These are phyloP conservation scores for Masticophis lateralis DNA, from an alignment of 2,797 vertebrate species.

Conservation along the genomic window DNA sequence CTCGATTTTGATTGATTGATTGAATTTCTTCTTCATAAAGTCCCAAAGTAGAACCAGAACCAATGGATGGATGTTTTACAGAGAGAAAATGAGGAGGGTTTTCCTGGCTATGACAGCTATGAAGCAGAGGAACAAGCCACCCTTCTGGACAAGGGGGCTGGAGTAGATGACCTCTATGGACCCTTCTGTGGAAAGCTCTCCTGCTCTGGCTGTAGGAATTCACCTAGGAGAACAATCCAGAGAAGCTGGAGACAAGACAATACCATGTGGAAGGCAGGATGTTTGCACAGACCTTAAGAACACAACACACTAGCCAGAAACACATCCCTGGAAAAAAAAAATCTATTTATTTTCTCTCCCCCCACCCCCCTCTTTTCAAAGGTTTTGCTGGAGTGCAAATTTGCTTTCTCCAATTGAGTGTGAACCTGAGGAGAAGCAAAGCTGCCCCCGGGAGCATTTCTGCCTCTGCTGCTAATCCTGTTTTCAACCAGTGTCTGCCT, in stretches of 20 bases:
- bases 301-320: not conserved
- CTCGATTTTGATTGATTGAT: too few relatives aligned
- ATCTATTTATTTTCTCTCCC: not conserved
- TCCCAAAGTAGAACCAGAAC: not conserved
- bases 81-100: not conserved
- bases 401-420: not conserved
- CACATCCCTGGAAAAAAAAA: not conserved
- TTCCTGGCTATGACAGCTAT: not conserved
- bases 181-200: not conserved
- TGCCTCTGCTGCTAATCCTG: not conserved
- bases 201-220: not conserved
- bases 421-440: not conserved
- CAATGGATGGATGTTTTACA: not conserved
- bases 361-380: not conserved
- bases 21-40: not conserved
- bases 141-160: not conserved
- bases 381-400: not conserved
- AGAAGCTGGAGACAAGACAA: not conserved
- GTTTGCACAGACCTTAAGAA: not conserved
- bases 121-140: not conserved
- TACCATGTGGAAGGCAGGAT: not conserved
- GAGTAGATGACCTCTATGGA: not conserved
- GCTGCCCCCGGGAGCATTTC: not conserved
- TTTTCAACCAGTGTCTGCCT: not conserved
- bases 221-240: not conserved